Base-by-base conservation (phyloP, 2,888 invertebrate species). In the Papilio gigon region DNA sequence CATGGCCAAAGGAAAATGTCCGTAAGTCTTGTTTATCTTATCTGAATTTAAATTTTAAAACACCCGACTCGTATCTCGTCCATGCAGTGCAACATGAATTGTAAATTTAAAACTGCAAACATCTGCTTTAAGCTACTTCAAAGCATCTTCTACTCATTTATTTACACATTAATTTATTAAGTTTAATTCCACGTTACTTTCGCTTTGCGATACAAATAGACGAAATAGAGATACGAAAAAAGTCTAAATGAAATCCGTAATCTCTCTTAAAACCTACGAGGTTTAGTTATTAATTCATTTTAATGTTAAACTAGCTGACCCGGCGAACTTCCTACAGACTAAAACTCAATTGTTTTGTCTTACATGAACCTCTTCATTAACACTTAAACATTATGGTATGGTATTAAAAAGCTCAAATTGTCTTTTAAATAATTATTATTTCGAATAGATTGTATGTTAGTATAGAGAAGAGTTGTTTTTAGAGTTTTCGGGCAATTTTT, bases 11-110 rank as follows among this genome's bases (percentile, higher is more conserved):
- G 58, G 63, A 70, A 63, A 63, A 56, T 59, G 59, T 68, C 61
- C 42, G 69, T 65, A 69, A 65, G 69, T 69, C 61, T 65, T 61
- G 69, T 69, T 65, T 65, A 61, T 69, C 65, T 69, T 69, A 69
- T 65, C 69, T 42, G 25, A 65, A 69, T 69, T 65, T 65, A 61
- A 60, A 68, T 68, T 68, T 64, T 44, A 68, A 64, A 68, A 68
- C 68, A 68, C 67, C 58, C 67, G 56, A 68, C 59, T 68, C 33
- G 58, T 59, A 58, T 68, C 64, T 64, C 64, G 58, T 47, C 35
- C 59, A 64, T 68, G 47, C 68, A 63, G 37, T 47, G 58, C 58
- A 47, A 68, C 59, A 64, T 64, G 64, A 59, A 68, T 68, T 68
- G 68, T 68, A 64, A 64, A 68, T 68, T 64, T 68, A 40, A 68